Conservation (phyloP, 2,888 invertebrate species). For the Pteria penguin region DNA sequence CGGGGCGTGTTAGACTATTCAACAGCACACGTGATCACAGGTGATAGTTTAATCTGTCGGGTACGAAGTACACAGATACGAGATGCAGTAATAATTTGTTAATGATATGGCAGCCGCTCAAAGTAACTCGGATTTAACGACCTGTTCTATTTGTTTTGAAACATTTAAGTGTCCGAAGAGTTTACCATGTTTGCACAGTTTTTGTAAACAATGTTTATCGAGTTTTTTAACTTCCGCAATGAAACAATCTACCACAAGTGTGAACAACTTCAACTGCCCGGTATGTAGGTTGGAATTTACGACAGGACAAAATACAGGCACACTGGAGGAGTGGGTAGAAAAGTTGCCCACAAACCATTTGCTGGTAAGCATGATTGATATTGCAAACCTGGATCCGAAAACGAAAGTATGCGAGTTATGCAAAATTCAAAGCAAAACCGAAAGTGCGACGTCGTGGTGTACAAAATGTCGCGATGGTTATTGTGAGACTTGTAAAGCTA, state of each 20-base stretch:
- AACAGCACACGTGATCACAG: too few species aligned
- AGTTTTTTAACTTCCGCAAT: neutral
- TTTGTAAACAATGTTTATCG: slow-evolving; percentile 11
- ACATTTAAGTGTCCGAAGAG: slow-evolving; percentile 3
- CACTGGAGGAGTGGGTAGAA: neutral
- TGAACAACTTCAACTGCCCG: neutral
- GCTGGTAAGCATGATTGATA: slow-evolving; percentile 6
- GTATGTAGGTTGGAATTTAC: neutral
- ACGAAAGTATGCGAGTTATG: neutral
- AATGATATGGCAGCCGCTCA: neutral
- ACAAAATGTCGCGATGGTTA: neutral
- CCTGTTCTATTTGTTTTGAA: slow-evolving; percentile 20
- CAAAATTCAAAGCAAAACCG: neutral
- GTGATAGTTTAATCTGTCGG: too few species aligned
- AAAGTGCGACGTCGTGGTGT: slow-evolving; percentile 6
- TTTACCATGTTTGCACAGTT: slow-evolving; percentile 24
- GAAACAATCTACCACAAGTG: neutral
- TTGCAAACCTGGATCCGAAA: neutral
- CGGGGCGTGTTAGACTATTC: too few species aligned
- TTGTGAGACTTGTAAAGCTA: neutral
- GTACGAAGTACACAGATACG: too few species aligned
- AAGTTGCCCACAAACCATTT: slow-evolving; percentile 14
- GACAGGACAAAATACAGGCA: neutral
- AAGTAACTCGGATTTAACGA: neutral
- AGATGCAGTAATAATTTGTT: too few species aligned